Evolutionary conservation across 2,888 invertebrate genomes (phyloP), one percentile per base, ranked within the genome.

Genomic region (Drosophila lacicola): DNA sequence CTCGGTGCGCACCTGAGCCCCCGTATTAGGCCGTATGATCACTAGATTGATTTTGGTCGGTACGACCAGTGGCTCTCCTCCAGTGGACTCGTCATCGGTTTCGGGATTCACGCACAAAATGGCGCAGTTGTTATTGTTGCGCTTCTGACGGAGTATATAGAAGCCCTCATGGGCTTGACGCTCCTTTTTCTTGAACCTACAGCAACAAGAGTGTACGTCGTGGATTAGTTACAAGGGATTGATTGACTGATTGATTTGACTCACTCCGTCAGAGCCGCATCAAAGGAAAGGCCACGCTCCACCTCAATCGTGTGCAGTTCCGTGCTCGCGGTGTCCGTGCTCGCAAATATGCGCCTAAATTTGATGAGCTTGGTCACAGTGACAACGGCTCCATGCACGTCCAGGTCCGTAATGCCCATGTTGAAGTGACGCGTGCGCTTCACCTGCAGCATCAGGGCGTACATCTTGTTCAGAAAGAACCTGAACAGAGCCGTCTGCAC

Each of bases 401-500:
- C 99, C 86, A 99, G 93, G 94, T 98, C 98, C 73, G 96, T 92
- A 84, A 96, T 96, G 72, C 98, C 98, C 93, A 99, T 95, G 93
- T 99, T 99, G 93, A 98, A 99, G 39, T 97, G 95, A 0, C 99
- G 99, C 78, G 96, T 95, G 80, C 97, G 96, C 91, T 98, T 97
- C 75, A 99, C 99, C 92, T 98, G 97, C 58, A 95, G 95, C 79
- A 99, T 96, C 60, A 99, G 96, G 0, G 98, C 97, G 21, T 96
- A 95, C 70, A 99, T 94, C 0, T 99, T 98, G 90, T 98, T 98
- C 0, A 98, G 97, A 93, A 99, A 99, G 93, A 99, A 99, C 89
- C 97, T 96, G 93, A 99, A 99, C 2, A 99, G 93, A 50, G 97
- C 94, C 93, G 99, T 99, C 93, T 99, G 99, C 42, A 99, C 93